Percentiles rank a stretch among this genome's conserved stretches.
Conservation (phyloP, 37 sponge, comb jelly and placozoan genomes). For the Chondrosia reniformis region DNA sequence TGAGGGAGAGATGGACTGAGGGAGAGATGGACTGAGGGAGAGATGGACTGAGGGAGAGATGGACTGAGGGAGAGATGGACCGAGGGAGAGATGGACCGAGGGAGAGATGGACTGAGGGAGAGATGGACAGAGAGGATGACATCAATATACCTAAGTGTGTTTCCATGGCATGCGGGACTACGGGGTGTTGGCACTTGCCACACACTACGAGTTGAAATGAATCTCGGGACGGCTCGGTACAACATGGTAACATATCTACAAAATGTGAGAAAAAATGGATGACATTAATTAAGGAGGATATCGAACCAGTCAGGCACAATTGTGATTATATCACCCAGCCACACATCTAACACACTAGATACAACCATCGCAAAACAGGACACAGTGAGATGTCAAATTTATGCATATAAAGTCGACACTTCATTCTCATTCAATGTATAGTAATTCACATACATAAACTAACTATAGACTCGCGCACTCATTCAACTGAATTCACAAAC, state of each 20-base stretch:
- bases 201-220: constrained; percentile 58
- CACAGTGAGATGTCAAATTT: too few species aligned
- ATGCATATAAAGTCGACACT: too few species aligned
- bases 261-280: too few species aligned
- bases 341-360: too few species aligned
- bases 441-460: too few species aligned
- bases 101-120: neutral
- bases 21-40: neutral
- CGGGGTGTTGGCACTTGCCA: constrained; percentile 32
- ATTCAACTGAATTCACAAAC: too few species aligned
- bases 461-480: too few species aligned
- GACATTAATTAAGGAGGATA: too few species aligned
- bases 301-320: too few species aligned
- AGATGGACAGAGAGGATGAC: neutral
- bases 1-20: neutral
- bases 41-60: neutral
- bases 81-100: neutral
- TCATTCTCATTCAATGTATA: too few species aligned
- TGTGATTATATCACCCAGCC: too few species aligned
- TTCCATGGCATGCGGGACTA: constrained; percentile 34
- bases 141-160: constrained; percentile 43
- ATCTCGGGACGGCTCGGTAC: constrained; percentile 51
- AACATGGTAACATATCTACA: constrained; percentile 61
- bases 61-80: neutral
- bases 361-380: too few species aligned